A percentile compares a stretch with the other conserved stretches of the same genome.
Evolutionary conservation across 35 echinoderm and acorn worm species (phyloP).

Genomic region (Apostichopus parvimensis): DNA sequence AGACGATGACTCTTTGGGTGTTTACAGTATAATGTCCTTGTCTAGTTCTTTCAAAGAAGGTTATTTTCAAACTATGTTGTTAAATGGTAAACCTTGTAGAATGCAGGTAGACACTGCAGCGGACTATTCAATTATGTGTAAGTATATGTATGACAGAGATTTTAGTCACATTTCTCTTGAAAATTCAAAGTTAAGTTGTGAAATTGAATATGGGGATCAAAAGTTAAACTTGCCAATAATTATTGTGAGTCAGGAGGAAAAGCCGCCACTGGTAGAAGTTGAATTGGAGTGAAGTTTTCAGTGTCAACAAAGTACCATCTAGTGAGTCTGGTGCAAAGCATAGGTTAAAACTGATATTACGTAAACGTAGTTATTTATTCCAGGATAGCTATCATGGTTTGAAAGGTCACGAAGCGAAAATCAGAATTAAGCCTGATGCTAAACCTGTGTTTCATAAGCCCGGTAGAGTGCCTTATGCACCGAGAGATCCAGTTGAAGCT

Average conservation of each 20-base stretch:
- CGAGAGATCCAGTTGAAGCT: slow-evolving; percentile 41
- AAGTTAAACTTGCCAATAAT: not conserved
- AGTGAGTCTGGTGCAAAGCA: slow-evolving; percentile 1
- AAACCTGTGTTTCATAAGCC: slow-evolving; percentile 65
- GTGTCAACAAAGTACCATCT: not conserved
- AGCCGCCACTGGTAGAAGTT: not conserved
- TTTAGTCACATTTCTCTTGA: not conserved
- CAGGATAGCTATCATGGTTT: slow-evolving; percentile 44
- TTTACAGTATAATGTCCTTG: slow-evolving; percentile 12
- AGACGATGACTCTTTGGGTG: slow-evolving; percentile 27
- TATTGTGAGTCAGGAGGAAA: not conserved
- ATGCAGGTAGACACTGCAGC: slow-evolving; percentile 28
- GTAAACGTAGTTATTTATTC: slow-evolving; percentile 28
- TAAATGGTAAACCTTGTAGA: slow-evolving; percentile 19
- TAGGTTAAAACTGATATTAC: slow-evolving; percentile 34
- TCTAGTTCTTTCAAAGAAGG: not conserved
- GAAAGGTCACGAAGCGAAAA: not conserved
- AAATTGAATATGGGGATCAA: not conserved
- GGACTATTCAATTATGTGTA: slow-evolving; percentile 21
- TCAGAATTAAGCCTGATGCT: slow-evolving; percentile 21
- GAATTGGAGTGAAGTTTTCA: slow-evolving; percentile 12
- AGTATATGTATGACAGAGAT: slow-evolving; percentile 26
- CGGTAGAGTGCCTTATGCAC: slow-evolving; percentile 55
- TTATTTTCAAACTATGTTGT: slow-evolving; percentile 2
- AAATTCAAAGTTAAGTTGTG: not conserved